Evolutionary conservation across 2,113 vertebrate species (phyloP).

Genomic region (Caretta caretta): DNA sequence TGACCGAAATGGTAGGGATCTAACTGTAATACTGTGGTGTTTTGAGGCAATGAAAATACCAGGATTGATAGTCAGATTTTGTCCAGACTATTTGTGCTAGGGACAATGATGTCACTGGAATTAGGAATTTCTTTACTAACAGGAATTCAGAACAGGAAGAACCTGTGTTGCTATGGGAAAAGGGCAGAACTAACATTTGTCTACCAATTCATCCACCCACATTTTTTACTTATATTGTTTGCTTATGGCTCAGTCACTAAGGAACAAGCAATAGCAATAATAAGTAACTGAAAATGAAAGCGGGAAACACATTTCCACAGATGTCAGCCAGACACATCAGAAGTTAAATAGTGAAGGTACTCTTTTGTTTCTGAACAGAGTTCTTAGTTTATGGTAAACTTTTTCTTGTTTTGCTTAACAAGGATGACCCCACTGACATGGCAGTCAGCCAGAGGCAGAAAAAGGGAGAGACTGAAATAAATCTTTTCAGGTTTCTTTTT

Average conservation of each 20-base stretch:
- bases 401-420: background rate
- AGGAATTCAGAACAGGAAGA: background rate
- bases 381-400: constrained; percentile 20
- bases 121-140: constrained; percentile 20
- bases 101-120: background rate
- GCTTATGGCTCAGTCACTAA: constrained; percentile 53
- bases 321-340: constrained; percentile 27
- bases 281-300: constrained; percentile 47
- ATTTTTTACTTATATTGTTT: constrained; percentile 54
- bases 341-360: constrained; percentile 54
- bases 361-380: constrained; percentile 10
- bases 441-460: background rate
- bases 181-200: constrained; percentile 10
- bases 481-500: background rate
- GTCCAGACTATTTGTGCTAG: background rate
- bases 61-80: background rate
- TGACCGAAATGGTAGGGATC: too few relatives aligned
- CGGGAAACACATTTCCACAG: constrained; percentile 34
- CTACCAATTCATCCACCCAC: background rate
- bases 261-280: background rate
- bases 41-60: background rate
- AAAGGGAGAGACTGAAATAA: background rate
- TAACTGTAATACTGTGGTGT: background rate
- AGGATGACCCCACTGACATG: background rate
- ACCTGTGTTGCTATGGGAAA: background rate